A percentile compares a stretch with the other conserved stretches of the same genome.
Conservation (phyloP, 2,888 invertebrate genomes). For the Phragmatobia fuliginosa region DNA sequence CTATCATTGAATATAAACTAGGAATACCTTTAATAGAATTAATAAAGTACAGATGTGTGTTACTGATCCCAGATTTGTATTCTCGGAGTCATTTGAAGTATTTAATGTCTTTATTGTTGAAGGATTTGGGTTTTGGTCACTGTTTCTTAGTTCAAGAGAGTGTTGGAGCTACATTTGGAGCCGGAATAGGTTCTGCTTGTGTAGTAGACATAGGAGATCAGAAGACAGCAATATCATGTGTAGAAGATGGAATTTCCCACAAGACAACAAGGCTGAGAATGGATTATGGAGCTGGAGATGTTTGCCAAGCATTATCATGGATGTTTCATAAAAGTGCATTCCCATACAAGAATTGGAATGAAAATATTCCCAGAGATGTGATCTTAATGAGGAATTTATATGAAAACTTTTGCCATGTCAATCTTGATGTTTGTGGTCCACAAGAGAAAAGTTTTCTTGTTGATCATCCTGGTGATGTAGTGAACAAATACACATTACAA, state of each 20-base stretch:
- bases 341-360: constrained; percentile 94
- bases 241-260: constrained; percentile 98
- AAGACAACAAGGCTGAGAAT: constrained; percentile 93
- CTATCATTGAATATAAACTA: constrained; percentile 91
- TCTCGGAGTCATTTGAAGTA: constrained; percentile 94
- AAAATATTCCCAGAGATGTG: constrained; percentile 91
- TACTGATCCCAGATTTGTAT: constrained; percentile 96
- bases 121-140: constrained; percentile 94
- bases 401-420: constrained; percentile 96
- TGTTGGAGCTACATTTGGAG: constrained; percentile 84
- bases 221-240: constrained; percentile 97
- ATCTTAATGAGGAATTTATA: constrained; percentile 93
- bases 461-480: constrained; percentile 89
- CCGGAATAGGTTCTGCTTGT: constrained; percentile 91
- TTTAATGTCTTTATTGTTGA: constrained; percentile 92
- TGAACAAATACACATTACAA: constrained; percentile 91
- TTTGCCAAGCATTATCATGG: constrained; percentile 96
- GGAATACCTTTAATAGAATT: constrained; percentile 90
- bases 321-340: constrained; percentile 96
- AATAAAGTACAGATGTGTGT: constrained; percentile 93
- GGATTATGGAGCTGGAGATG: constrained; percentile 96
- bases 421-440: constrained; percentile 95
- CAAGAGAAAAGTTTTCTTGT: constrained; percentile 93
- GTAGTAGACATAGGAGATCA: constrained; percentile 98
- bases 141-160: constrained; percentile 93